Base-by-base conservation (phyloP, 2,113 vertebrate genomes). In the Hystrix brachyura region DNA sequence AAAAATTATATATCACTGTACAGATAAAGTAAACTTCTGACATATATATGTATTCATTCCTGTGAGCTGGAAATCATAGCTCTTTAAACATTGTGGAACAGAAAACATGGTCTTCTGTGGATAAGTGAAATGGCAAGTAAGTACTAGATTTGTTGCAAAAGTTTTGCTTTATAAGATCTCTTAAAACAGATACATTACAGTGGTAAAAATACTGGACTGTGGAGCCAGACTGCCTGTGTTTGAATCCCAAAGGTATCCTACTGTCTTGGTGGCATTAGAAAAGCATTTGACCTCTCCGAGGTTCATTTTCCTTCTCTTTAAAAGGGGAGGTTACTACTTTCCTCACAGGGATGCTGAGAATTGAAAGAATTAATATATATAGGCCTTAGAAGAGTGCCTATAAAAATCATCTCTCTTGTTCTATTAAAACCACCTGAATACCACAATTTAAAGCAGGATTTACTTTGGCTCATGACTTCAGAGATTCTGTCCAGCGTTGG, bases 261-360 rank as follows among this genome's bases (percentile, higher is more conserved):
- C 6, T 71, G 46, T 21, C 23, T 38, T 4, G 72, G 43, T 53
- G 60, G 69, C 46, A 9, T 74, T 87, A 71, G 59, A 38, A 65
- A 85, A 72, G 4, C 38, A 55, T 51, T 81, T 85, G 43, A 23
- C 6, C 9, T 87, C 53, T 74, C 38, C 55, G 21, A 76, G 15
- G 6, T 96, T 86, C 48, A 34, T 29, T 90, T 91, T 86, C 23
- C 71, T 94, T 43, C 9, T 95, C 32, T 94, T 95, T 81, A 82
- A 88, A 94, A 92, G 69, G 51, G 17, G 69, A 67, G 19, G 38
- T 65, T 65, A 17, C 78, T 48, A n/a, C 18, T 27, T 72, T 8
- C 59, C 5, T 93, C 23, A n/a, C 25, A 74, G 9, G 14, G 7
- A 64, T 62, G 11, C 51, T 67, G 80, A 96, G 18, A 60, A 87